phyloP scores from a whole-genome alignment of 2,113 vertebrate genomes.

The Hemiscyllium ocellatum region DNA sequence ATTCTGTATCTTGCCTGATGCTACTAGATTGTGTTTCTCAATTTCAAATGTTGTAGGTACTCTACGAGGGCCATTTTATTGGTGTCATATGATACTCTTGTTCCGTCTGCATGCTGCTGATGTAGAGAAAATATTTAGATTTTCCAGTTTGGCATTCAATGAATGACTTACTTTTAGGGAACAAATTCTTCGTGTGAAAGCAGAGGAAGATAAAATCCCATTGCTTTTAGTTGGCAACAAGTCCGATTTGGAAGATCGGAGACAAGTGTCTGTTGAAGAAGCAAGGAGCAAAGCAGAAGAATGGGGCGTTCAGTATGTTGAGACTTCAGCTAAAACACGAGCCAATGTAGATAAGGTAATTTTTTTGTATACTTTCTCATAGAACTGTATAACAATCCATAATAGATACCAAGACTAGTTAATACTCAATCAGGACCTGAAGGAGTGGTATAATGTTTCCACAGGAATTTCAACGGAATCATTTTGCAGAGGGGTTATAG shows the following conservation, averaged over 20 bases:
- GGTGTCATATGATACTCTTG: background rate
- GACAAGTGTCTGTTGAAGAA: constrained; percentile 79
- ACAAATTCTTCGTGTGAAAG: constrained; percentile 91
- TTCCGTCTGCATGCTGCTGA: background rate
- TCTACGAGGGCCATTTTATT: background rate
- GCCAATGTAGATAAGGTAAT: constrained; percentile 95
- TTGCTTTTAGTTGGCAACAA: constrained; percentile 91
- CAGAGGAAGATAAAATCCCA: constrained; percentile 87
- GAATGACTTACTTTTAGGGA: constrained; percentile 61
- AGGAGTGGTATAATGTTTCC: background rate
- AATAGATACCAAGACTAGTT: background rate
- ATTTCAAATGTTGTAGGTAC: background rate
- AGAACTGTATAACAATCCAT: background rate
- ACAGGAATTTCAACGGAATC: background rate
- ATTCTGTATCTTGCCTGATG: background rate
- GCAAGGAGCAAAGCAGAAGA: constrained; percentile 70
- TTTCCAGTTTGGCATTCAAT: background rate
- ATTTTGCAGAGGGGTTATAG: background rate
- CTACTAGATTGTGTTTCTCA: background rate
- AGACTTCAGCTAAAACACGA: constrained; percentile 92
- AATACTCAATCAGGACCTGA: background rate
- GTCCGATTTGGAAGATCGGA: constrained; percentile 85
- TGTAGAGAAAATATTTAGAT: background rate
- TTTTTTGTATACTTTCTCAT: background rate
- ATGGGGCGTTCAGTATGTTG: constrained; percentile 93